Conservation (phyloP, 2,113 vertebrate species). For the Petroica traversi region DNA sequence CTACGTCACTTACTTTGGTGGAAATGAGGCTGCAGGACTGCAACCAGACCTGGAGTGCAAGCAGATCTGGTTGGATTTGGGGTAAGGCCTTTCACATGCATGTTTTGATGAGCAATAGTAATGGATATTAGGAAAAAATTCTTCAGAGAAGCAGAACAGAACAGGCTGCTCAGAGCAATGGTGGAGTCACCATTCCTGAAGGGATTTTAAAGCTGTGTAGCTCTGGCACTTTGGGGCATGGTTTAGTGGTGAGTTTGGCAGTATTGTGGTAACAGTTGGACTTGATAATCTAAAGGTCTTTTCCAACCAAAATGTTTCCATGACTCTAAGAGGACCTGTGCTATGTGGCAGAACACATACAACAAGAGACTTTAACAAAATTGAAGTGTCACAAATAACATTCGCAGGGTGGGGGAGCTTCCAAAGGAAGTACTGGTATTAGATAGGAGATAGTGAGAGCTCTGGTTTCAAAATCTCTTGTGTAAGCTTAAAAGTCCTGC, state of each 20-base stretch:
- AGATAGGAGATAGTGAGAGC: background rate
- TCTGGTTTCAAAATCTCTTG: background rate
- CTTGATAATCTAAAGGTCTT: background rate
- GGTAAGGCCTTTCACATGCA: slow-evolving; percentile 70
- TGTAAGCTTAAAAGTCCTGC: background rate
- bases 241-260: background rate
- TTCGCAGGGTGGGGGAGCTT: background rate
- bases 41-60: slow-evolving; percentile 95
- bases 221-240: background rate
- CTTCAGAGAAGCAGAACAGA: background rate
- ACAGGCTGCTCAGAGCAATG: background rate
- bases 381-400: background rate
- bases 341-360: background rate
- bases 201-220: background rate
- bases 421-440: background rate
- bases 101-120: background rate
- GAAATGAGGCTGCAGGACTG: slow-evolving; percentile 85
- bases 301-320: background rate
- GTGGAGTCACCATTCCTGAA: background rate
- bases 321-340: background rate
- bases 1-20: slow-evolving; percentile 98
- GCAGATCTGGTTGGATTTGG: slow-evolving; percentile 95
- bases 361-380: background rate
- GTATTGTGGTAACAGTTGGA: background rate
- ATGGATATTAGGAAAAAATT: background rate